A percentile compares a stretch with the other conserved stretches of the same genome.
Conservation (phyloP, 92 coral and sea anemone genomes). For the Meandrina meandrites region DNA sequence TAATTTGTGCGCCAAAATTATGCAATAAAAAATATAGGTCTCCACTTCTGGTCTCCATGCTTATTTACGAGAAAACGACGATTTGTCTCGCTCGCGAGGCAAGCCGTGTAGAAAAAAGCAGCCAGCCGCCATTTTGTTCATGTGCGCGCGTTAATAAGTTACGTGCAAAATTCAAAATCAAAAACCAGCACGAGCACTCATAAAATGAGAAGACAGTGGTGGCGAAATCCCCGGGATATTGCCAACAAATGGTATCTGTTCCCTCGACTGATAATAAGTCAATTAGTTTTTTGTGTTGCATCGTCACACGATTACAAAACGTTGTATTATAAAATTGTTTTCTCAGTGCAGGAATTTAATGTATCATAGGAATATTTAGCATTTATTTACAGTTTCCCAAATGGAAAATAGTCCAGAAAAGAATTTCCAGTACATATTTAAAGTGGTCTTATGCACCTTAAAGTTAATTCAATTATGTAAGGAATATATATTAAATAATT, state of each 20-base stretch:
- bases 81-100: too few species aligned
- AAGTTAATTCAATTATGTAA: background rate
- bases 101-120: too few species aligned
- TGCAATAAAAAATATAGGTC: too few species aligned
- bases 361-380: constrained; percentile 9
- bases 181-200: background rate
- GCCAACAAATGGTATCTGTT: background rate
- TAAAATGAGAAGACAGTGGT: background rate
- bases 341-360: background rate
- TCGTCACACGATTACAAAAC: background rate
- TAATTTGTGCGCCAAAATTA: too few species aligned
- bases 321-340: constrained; percentile 2
- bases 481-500: background rate
- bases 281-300: background rate
- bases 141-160: too few species aligned
- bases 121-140: too few species aligned
- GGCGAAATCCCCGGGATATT: background rate
- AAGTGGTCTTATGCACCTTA: constrained; percentile 2
- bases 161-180: too few species aligned
- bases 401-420: constrained; percentile 6
- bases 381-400: constrained; percentile 8
- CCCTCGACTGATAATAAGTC: background rate
- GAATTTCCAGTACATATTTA: background rate
- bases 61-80: too few species aligned
- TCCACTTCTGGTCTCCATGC: too few species aligned